These are phyloP conservation scores for Synergus umbraculus DNA, from an alignment of 2,888 invertebrate species.

Conservation along the genomic window DNA sequence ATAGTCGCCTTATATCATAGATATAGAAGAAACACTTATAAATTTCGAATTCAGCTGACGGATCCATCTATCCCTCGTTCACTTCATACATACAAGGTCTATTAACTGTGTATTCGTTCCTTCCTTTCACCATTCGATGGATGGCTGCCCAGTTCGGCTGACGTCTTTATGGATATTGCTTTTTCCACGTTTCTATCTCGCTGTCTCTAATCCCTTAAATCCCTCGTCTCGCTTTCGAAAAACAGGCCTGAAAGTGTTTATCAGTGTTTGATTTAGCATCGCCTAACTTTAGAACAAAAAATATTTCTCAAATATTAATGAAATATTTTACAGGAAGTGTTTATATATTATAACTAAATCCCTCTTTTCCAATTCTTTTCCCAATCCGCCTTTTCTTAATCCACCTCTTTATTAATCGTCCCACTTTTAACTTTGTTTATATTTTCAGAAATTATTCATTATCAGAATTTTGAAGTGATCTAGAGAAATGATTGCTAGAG, in stretches of 20 bases:
- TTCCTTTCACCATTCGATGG: conserved; percentile 58
- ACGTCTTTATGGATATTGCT: conserved; percentile 54
- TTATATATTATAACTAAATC: no score
- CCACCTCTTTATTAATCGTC: no score
- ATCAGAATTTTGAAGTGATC: not conserved
- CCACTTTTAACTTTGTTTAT: no score
- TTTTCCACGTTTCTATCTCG: not conserved
- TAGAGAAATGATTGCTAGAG: not conserved
- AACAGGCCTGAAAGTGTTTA: not conserved
- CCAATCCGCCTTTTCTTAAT: no score
- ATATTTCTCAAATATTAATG: no score
- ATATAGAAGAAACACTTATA: conserved; percentile 63
- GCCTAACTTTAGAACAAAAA: not conserved
- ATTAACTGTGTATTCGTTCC: conserved; percentile 50
- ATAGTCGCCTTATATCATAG: conserved; percentile 70
- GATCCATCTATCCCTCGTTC: conserved; percentile 59
- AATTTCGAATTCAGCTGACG: conserved; percentile 66
- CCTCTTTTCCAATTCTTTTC: no score
- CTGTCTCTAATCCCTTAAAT: not conserved
- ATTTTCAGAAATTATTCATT: not conserved
- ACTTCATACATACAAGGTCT: conserved; percentile 48
- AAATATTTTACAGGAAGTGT: no score
- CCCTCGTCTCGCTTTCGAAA: conserved; percentile 1
- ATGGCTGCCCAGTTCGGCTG: conserved; percentile 61
- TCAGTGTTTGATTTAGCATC: not conserved